Base-by-base conservation (phyloP, 2,888 invertebrate species). In the Strigamia maritima region DNA sequence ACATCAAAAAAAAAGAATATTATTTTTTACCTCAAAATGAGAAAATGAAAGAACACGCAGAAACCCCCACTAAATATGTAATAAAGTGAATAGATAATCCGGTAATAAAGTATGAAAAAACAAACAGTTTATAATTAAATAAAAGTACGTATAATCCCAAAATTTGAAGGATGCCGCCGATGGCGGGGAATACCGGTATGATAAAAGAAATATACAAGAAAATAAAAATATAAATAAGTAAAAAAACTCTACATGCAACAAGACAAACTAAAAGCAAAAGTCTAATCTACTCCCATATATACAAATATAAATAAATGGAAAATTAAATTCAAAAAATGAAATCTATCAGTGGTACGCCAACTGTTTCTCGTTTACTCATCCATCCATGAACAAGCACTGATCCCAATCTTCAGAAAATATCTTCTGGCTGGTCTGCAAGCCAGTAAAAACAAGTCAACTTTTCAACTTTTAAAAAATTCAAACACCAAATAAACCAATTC, bases 391-490 rank as follows among this genome's bases (percentile, higher is more conserved):
- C 3, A 60, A 24, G 44, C 44, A 44, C 24, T 60, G 22, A 60
- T 19, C 60, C 24, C 24, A 60, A 24, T 40, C 76, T 40, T 76
- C 76, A 76, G 22, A 76, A 76, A 26, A 40, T 7, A 38, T 77
- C 77, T 54, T 77, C 77, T 40, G 40, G 26, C 19, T 77, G 60
- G 28, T 54, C 77, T 77, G 77, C 77, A 77, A 77, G 49, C 77
- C 77, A 77, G 77, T 49, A 40, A 77, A 77, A 77, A 54, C 49
- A 44, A n/a, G 44, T 75, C 75, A 75, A 75, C 38, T 75, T 75
- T 75, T 70, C 70, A 26, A 70, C 4, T 76, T 40, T 38, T 76
- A 6, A 22, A 76, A 76, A 7, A n/a, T 40, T 40, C 31, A 38
- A 38, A 35, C 44, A 24, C 38, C 44, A 35, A 26, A 75, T 16